Evolutionary conservation across 2,113 vertebrate species (phyloP).

Genomic region (Fregetta grallaria): DNA sequence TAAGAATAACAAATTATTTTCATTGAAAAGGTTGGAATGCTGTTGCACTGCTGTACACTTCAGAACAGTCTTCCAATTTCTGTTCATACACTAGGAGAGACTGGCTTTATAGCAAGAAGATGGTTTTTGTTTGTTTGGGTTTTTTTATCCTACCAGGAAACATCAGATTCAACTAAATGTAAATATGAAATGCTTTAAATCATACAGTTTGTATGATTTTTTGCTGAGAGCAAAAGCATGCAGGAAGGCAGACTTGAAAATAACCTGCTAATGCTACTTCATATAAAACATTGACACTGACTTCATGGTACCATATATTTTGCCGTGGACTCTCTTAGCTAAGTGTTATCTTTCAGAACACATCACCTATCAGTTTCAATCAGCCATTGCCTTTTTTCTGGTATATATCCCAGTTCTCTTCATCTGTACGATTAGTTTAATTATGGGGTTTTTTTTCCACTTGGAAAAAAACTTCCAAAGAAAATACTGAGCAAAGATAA

Average conservation of each 20-base stretch:
- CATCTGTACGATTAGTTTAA: neutral
- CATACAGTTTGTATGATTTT: neutral
- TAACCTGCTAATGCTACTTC: neutral
- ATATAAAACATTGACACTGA: neutral
- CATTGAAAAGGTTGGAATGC: neutral
- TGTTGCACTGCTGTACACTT: neutral
- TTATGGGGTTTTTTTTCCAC: neutral
- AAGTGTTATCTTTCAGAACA: neutral
- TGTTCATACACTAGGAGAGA: rapidly evolving
- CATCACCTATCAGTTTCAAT: neutral
- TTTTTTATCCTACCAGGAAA: neutral
- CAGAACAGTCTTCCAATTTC: neutral
- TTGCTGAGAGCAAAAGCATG: neutral
- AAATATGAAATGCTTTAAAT: neutral
- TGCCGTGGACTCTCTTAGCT: neutral
- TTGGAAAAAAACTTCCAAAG: neutral
- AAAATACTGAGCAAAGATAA: neutral
- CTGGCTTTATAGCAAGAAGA: neutral
- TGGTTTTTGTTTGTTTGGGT: neutral
- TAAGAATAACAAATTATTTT: neutral
- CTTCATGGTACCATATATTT: neutral
- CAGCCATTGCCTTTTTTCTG: neutral
- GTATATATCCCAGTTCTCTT: neutral
- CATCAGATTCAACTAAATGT: neutral
- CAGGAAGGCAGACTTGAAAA: neutral